Conservation (phyloP, 2,113 vertebrate species). For the Climacteris rufus region DNA sequence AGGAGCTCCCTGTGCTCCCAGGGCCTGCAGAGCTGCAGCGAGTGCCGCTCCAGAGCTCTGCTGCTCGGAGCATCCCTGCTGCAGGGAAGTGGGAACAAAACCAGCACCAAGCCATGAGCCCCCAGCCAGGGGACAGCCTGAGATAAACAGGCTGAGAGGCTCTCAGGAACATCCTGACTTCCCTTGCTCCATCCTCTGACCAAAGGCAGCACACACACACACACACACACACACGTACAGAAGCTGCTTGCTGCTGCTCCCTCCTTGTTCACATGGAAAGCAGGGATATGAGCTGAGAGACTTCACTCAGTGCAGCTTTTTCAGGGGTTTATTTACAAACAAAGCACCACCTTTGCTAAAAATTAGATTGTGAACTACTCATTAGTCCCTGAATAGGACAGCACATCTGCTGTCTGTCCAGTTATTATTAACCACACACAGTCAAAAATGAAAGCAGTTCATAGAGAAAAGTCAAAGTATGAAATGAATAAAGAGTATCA, state of each 20-base stretch:
- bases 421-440: neutral
- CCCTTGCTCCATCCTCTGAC: neutral
- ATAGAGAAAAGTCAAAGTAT: neutral
- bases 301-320: neutral
- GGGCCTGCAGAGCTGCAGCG: neutral
- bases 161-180: neutral
- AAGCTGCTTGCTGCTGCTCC: neutral
- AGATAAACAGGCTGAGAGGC: neutral
- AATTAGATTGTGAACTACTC: neutral
- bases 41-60: neutral
- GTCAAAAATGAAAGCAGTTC: neutral
- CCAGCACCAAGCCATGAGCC: accelerated
- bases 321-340: neutral
- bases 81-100: neutral
- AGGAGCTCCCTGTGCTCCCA: neutral
- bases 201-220: neutral
- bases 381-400: neutral
- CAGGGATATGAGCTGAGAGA: neutral
- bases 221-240: neutral
- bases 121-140: neutral
- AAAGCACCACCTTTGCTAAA: neutral
- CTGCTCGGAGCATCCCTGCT: neutral
- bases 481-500: neutral
- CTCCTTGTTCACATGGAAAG: neutral
- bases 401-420: neutral